A percentile compares a stretch with the other conserved stretches of the same genome.
Conservation (phyloP, 1,140 invertebrate genomes). For the Leguminivora glycinivorella region DNA sequence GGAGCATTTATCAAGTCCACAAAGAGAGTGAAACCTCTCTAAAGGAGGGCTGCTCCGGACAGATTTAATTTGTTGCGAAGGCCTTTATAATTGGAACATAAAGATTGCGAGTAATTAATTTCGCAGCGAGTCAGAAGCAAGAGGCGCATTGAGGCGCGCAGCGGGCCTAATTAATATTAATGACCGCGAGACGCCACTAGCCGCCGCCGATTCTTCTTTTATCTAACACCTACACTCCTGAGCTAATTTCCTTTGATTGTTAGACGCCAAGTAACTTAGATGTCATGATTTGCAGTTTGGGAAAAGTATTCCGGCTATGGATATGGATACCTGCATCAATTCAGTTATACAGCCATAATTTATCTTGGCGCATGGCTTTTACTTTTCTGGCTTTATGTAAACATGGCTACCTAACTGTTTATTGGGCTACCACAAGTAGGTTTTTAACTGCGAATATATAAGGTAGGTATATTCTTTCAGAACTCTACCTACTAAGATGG, state of each 20-base stretch:
- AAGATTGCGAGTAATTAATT: conserved; percentile 79
- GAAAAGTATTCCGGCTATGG: not conserved
- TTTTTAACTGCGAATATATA: too few species aligned
- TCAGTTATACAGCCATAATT: too few species aligned
- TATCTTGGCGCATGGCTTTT: too few species aligned
- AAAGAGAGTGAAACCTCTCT: conserved; percentile 77
- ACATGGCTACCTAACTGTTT: too few species aligned
- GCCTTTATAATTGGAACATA: conserved; percentile 79
- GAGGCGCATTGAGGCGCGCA: conserved; percentile 46
- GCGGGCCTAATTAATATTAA: conserved; percentile 78
- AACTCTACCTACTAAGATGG: conserved; percentile 23
- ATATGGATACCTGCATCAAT: not conserved
- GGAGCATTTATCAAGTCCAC: conserved; percentile 78
- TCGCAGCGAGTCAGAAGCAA: conserved; percentile 69
- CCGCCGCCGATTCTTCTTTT: conserved; percentile 54
- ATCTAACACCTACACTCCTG: conserved; percentile 54
- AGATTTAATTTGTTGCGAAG: conserved; percentile 79
- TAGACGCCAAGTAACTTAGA: not conserved
- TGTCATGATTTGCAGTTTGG: conserved; percentile 8
- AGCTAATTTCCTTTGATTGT: conserved; percentile 44
- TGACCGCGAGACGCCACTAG: conserved; percentile 48
- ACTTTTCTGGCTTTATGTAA: too few species aligned
- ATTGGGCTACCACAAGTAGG: too few species aligned
- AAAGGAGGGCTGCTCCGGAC: conserved; percentile 75
- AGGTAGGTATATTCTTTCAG: too few species aligned